Percentiles rank a stretch among this genome's conserved stretches.
These are phyloP conservation scores for Leucophora obtusa DNA, from an alignment of 2,888 invertebrate species.

Conservation along the genomic window DNA sequence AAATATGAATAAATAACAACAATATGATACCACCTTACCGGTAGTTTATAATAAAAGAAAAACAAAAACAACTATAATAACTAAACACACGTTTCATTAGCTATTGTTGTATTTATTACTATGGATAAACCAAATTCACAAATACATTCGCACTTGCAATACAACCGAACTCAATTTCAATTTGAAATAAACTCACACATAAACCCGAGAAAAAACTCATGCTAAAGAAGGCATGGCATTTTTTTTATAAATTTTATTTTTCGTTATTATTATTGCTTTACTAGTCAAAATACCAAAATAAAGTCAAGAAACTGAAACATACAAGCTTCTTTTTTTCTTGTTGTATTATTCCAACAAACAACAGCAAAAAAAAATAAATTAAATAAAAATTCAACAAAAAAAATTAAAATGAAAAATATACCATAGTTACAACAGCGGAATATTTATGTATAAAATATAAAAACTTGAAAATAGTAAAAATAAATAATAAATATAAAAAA, in stretches of 20 bases:
- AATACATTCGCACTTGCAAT: conserved; percentile 15
- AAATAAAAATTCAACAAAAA: conserved; percentile 25
- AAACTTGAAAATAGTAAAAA: neutral
- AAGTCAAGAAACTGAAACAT: conserved; percentile 54
- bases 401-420: conserved; percentile 19
- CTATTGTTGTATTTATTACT: conserved; percentile 30
- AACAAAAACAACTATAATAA: conserved; percentile 19
- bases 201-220: conserved; percentile 18
- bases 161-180: conserved; percentile 40
- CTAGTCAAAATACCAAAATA: conserved; percentile 40
- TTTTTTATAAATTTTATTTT: neutral
- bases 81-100: conserved; percentile 57
- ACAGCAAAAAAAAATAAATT: conserved; percentile 2
- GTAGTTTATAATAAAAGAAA: conserved; percentile 51
- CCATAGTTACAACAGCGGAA: conserved; percentile 1
- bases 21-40: conserved; percentile 32
- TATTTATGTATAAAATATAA: neutral
- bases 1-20: conserved; percentile 15
- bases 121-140: conserved; percentile 36
- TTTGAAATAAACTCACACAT: conserved; percentile 30
- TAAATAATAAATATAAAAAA: conserved; percentile 33
- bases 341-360: conserved; percentile 4
- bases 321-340: conserved; percentile 31
- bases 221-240: conserved; percentile 42
- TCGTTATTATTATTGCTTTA: conserved; percentile 25